phyloP scores from a whole-genome alignment of 2,888 invertebrate species.

The Ennomos quercinarius region DNA sequence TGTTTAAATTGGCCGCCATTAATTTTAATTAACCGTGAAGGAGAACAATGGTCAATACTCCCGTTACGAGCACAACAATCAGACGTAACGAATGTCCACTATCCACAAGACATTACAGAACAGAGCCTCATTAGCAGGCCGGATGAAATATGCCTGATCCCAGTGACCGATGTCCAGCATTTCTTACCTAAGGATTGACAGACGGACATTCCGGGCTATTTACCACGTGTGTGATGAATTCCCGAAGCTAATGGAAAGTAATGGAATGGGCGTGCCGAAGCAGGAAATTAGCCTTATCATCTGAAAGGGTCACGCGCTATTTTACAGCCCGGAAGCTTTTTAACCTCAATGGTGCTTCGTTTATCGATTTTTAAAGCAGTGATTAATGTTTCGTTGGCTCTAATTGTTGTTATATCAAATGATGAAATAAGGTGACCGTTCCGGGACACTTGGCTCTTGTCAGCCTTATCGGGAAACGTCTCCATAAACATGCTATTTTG shows the following conservation, averaged over 20 bases:
- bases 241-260: conserved; percentile 58
- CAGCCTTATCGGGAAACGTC: too few relatives aligned
- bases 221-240: conserved; percentile 54
- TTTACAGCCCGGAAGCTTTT: conserved; percentile 52
- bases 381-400: conserved; percentile 1
- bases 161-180: conserved; percentile 58
- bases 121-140: conserved; percentile 57
- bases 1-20: conserved; percentile 21
- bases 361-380: conserved; percentile 28
- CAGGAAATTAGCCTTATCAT: conserved; percentile 57
- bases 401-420: too few relatives aligned
- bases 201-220: conserved; percentile 44
- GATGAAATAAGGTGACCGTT: too few relatives aligned
- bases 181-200: conserved; percentile 37
- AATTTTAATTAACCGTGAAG: conserved; percentile 41
- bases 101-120: conserved; percentile 46
- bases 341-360: conserved; percentile 33
- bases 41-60: conserved; percentile 36
- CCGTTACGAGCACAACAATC: conserved; percentile 46
- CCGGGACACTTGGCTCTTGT: too few relatives aligned
- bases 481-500: too few relatives aligned
- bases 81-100: conserved; percentile 50
- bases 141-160: conserved; percentile 55
- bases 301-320: conserved; percentile 48
- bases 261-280: conserved; percentile 51